Conservation (phyloP, 1,140 invertebrate species). For the Atta cephalotes region DNA sequence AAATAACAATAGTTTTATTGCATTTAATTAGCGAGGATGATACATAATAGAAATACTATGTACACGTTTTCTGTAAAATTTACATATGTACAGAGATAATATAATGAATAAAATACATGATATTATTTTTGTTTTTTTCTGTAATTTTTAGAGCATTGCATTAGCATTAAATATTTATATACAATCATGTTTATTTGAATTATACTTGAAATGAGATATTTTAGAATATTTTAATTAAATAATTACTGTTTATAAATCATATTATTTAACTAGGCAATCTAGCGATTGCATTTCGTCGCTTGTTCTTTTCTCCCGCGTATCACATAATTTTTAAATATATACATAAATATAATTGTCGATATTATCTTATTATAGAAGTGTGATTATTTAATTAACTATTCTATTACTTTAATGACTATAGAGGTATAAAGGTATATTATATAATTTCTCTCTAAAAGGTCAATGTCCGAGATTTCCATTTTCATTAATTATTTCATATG, state of each 20-base stretch:
- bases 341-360: not conserved
- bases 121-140: not conserved
- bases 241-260: not conserved
- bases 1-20: not conserved
- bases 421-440: not conserved
- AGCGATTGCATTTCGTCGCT: not conserved
- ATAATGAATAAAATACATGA: not conserved
- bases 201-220: not conserved
- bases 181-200: not conserved
- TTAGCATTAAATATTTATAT: slow-evolving; percentile 3
- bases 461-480: not conserved
- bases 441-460: not conserved
- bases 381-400: not conserved
- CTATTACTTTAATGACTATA: not conserved
- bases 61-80: slow-evolving; percentile 1
- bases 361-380: not conserved
- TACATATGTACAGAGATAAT: not conserved
- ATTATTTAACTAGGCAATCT: not conserved
- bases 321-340: not conserved
- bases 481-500: not conserved
- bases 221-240: not conserved
- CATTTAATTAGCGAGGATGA: not conserved
- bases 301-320: not conserved
- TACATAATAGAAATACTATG: not conserved
- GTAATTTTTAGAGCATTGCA: not conserved